phyloP scores from a whole-genome alignment of 1,140 invertebrate genomes.

The Lasioglossum baleicum region DNA sequence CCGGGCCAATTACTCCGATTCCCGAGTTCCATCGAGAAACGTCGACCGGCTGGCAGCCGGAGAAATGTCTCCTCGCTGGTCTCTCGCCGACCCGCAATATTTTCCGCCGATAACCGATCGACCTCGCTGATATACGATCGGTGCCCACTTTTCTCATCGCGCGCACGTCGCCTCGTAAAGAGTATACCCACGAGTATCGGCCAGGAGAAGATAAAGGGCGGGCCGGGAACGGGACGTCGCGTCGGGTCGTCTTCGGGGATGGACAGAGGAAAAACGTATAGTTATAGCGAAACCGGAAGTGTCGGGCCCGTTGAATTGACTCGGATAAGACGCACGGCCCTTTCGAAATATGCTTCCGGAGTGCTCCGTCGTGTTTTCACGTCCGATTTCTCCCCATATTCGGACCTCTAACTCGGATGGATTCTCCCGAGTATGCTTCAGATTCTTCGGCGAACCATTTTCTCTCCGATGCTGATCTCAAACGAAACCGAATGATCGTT shows the following conservation, averaged over 20 bases:
- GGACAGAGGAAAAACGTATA: constrained; percentile 3
- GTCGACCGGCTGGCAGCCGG: constrained; percentile 27
- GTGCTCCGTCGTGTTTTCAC: too few species aligned
- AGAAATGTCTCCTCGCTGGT: constrained; percentile 22
- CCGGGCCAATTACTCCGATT: constrained; percentile 16
- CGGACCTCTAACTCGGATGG: too few species aligned
- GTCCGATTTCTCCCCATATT: too few species aligned
- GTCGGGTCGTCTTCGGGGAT: neutral
- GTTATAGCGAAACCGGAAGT: neutral
- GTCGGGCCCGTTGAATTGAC: neutral
- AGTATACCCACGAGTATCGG: constrained; percentile 49
- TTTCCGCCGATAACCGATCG: constrained; percentile 55
- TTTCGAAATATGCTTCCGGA: neutral
- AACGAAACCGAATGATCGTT: too few species aligned
- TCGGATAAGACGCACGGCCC: neutral
- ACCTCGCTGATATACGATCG: constrained; percentile 37
- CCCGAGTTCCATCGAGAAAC: constrained; percentile 39
- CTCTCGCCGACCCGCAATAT: constrained; percentile 48
- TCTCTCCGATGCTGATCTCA: too few species aligned
- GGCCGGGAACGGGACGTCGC: neutral
- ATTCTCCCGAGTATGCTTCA: too few species aligned
- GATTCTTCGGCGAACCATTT: too few species aligned
- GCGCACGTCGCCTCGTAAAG: constrained; percentile 55
- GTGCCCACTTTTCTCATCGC: constrained; percentile 54
- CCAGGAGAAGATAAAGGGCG: constrained; percentile 4